Base-by-base conservation (phyloP, 2,888 invertebrate genomes). In the Meiosimyza decipiens region DNA sequence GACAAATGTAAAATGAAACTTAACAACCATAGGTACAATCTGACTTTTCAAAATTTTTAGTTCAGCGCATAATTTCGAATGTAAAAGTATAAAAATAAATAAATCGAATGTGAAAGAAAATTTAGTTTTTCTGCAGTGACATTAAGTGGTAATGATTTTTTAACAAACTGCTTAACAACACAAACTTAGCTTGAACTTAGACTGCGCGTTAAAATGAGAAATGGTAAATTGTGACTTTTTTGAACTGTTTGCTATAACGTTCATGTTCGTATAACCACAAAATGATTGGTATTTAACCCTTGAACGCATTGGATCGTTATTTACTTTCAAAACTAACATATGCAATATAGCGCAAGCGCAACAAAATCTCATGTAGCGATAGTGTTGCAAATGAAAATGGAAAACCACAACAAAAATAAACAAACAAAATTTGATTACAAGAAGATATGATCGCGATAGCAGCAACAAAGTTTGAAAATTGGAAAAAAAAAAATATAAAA, bases 141-240 rank as follows among this genome's bases (percentile, higher is more conserved):
- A 66, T 40, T 64, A 62, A 68, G 55, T 73, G 75, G 65, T 70
- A 75, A 75, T 75, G 75, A 69, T 68, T 69, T 73, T 73, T 73
- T 66, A 75, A 73, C 75, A 75, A 73, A 62, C 65, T 60, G 68
- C 71, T 71, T 68, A 71, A 65, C 71, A 71, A 63, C n/a, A 7
- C 9, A 40, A 40, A 40, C 40, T 40, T 40, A 9, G 9, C 40
- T 9, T 40, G 40, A 40, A 40, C 40, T 40, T 9, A 40, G 9
- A 40, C 9, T 9, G 40, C 40, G 40, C 40, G 40, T 40, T 40
- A 40, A 40, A 40, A 40, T 40, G 40, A 40, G 9, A 40, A 7
- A 40, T 40, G 40, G 40, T 40, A 40, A 2, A 40, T 40, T 40
- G 4, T 9, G 40, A 40, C 40, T 40, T 2, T 6, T 2, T 40